Evolutionary conservation across 2,888 invertebrate genomes (phyloP).

Genomic region (Graphium colonna): DNA sequence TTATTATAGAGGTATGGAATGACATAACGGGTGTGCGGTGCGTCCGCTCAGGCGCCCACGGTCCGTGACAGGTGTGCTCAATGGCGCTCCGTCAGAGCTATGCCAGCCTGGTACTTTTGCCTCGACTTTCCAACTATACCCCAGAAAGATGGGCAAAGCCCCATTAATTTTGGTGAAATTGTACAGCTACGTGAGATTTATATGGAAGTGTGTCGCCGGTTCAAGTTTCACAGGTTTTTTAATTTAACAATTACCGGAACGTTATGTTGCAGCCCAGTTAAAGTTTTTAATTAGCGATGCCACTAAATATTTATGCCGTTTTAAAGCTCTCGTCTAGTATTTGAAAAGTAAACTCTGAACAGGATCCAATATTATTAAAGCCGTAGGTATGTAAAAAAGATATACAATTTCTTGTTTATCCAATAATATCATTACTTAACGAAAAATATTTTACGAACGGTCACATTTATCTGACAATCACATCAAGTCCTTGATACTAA

Average conservation of each 20-base stretch:
- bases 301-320: background rate
- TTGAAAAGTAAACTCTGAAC: no score
- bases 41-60: conserved; percentile 40
- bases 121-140: conserved; percentile 11
- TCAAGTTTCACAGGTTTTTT: background rate
- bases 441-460: no score
- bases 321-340: no score
- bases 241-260: background rate
- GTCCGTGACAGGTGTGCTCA: conserved; percentile 47
- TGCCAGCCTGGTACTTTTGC: conserved; percentile 11
- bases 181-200: background rate
- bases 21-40: conserved; percentile 60
- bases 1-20: conserved; percentile 62
- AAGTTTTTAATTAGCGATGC: background rate
- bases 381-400: no score
- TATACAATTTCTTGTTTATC: no score
- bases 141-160: background rate
- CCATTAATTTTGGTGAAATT: background rate
- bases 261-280: background rate
- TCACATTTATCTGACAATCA: no score
- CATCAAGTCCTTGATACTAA: no score
- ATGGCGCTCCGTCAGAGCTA: conserved; percentile 27
- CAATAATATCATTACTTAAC: no score
- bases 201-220: conserved; percentile 11
- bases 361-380: no score